These are phyloP conservation scores for Rhea pennata DNA, from an alignment of 2,113 vertebrate species.

Conservation along the genomic window DNA sequence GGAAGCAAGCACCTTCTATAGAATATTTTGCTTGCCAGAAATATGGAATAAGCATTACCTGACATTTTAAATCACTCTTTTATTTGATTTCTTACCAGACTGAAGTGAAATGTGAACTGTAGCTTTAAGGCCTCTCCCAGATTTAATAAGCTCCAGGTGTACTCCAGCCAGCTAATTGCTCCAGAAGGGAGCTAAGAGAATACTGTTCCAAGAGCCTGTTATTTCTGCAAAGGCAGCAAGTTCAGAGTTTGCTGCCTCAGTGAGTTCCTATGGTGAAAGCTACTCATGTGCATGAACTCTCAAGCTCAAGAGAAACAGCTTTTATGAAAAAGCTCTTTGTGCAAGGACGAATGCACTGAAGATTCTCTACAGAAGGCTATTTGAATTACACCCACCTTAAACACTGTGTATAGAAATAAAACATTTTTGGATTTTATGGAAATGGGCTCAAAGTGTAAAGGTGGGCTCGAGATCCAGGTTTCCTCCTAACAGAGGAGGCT, in stretches of 20 bases:
- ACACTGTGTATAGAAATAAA: conserved; percentile 63
- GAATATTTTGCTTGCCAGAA: conserved; percentile 74
- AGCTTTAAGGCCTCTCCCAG: conserved; percentile 72
- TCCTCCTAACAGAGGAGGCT: neutral
- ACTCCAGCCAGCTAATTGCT: conserved; percentile 79
- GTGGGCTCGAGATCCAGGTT: neutral
- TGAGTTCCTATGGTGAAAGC: conserved; percentile 75
- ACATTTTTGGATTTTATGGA: conserved; percentile 46
- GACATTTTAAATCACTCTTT: conserved; percentile 64
- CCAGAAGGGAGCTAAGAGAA: conserved; percentile 73
- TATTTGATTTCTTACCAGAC: conserved; percentile 73
- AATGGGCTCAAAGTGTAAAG: conserved; percentile 24
- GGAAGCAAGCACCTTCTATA: conserved; percentile 68
- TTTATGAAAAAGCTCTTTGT: conserved; percentile 74
- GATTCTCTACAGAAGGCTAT: conserved; percentile 66
- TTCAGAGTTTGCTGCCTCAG: conserved; percentile 68
- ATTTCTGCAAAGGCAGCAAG: conserved; percentile 68
- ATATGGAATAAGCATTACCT: conserved; percentile 71
- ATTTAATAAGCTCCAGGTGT: conserved; percentile 79
- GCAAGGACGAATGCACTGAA: conserved; percentile 67
- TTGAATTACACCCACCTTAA: conserved; percentile 78
- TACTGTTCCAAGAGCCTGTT: conserved; percentile 68
- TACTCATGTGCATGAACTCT: conserved; percentile 72
- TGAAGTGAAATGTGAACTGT: conserved; percentile 79
- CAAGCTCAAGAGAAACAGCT: conserved; percentile 71